Percentiles rank a stretch among this genome's conserved stretches.
Conservation (phyloP, 2,113 vertebrate species). For the Engraulis encrasicolus region DNA sequence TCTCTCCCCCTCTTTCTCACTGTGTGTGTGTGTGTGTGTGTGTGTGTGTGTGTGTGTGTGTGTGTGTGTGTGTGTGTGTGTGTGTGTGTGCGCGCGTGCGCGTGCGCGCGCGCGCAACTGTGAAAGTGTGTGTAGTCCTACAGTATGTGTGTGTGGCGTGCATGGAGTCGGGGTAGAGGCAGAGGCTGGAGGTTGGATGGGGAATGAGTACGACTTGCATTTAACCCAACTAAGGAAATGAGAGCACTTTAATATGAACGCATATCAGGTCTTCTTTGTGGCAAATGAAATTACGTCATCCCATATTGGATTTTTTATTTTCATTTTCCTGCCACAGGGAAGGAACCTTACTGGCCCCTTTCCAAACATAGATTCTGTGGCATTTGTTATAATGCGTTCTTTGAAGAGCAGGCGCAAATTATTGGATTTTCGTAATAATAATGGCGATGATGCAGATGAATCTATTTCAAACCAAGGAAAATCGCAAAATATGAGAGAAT, state of each 20-base stretch:
- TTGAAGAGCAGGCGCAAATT: slow-evolving; percentile 6
- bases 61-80: not conserved
- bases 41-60: not conserved
- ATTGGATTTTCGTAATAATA: not conserved
- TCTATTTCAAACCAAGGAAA: not conserved
- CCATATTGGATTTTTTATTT: not conserved
- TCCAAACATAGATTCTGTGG: not conserved
- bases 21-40: no score
- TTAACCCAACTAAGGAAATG: slow-evolving; percentile 7
- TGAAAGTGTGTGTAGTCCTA: no score
- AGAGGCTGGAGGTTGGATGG: no score
- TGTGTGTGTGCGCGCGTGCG: not conserved
- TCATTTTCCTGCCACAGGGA: not conserved
- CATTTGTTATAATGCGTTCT: slow-evolving; percentile 1
- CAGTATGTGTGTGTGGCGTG: no score
- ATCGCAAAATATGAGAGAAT: not conserved
- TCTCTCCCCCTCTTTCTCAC: no score
- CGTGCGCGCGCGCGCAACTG: no score
- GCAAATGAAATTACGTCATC: slow-evolving; percentile 3
- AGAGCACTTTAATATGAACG: slow-evolving; percentile 16
- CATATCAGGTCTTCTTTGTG: slow-evolving; percentile 7
- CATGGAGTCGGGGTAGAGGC: no score
- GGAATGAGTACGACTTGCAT: no score
- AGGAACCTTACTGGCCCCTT: not conserved
- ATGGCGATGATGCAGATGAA: slow-evolving; percentile 1